phyloP scores from a whole-genome alignment of 2,888 invertebrate species.

The Axea sp. region DNA sequence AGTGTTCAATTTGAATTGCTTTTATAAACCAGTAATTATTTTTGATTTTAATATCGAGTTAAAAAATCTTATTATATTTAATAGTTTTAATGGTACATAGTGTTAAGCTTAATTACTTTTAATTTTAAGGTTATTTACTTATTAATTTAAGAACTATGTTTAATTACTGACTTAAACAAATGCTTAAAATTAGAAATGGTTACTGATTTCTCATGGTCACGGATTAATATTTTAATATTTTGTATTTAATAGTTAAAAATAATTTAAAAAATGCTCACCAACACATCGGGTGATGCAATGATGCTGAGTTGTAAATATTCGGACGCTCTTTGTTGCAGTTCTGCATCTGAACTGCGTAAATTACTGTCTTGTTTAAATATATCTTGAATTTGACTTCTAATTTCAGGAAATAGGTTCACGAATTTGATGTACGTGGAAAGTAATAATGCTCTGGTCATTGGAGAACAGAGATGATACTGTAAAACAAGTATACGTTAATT shows the following conservation, averaged over 20 bases:
- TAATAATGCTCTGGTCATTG: constrained; percentile 96
- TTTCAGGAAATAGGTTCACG: constrained; percentile 99
- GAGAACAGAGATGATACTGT: constrained; percentile 96
- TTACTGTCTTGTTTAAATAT: constrained; percentile 97
- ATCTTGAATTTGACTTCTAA: constrained; percentile 96
- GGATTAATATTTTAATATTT: no score
- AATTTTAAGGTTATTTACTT: no score
- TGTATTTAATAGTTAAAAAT: no score
- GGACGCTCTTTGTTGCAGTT: constrained; percentile 97
- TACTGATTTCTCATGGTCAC: no score
- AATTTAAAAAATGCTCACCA: constrained; percentile 81
- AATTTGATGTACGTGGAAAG: constrained; percentile 99
- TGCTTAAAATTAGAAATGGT: no score
- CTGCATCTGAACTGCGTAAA: constrained; percentile 97
- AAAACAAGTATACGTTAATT: constrained; percentile 10
- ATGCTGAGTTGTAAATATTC: constrained; percentile 98
- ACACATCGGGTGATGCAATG: constrained; percentile 96
- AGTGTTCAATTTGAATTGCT: not conserved
- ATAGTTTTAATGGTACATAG: no score
- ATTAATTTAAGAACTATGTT: no score
- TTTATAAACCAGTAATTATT: constrained; percentile 1
- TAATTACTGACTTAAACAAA: no score
- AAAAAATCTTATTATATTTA: no score
- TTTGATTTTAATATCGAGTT: no score
- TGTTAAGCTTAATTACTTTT: no score